Evolutionary conservation across 2,888 invertebrate genomes (phyloP).

Genomic region (Hirtodrosophila confusa): DNA sequence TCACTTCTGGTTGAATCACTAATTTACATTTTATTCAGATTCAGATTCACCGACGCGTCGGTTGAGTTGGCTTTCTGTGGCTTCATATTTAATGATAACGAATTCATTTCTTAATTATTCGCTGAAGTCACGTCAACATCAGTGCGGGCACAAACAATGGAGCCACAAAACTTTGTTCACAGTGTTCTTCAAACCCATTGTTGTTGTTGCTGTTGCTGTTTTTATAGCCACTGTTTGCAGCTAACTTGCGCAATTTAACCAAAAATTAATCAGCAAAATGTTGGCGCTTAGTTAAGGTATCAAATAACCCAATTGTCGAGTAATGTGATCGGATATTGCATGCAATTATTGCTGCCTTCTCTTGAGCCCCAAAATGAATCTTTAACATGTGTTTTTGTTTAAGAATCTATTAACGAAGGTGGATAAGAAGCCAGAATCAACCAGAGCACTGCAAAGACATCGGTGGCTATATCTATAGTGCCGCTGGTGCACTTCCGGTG

Average conservation of each 20-base stretch:
- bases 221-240: conserved; percentile 4
- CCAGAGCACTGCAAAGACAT: no score
- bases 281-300: conserved; percentile 43
- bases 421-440: no score
- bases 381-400: no score
- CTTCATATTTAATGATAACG: conserved; percentile 33
- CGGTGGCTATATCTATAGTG: no score
- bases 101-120: conserved; percentile 71
- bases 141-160: conserved; percentile 29
- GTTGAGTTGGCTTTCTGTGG: conserved; percentile 9
- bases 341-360: conserved; percentile 22
- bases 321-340: conserved; percentile 20
- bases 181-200: background rate
- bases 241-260: conserved; percentile 56
- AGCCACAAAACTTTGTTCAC: conserved; percentile 22
- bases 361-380: conserved; percentile 6
- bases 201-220: conserved; percentile 1
- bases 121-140: conserved; percentile 48
- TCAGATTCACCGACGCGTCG: conserved; percentile 23
- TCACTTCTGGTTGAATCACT: conserved; percentile 22
- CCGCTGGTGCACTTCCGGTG: no score
- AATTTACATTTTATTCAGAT: conserved; percentile 60
- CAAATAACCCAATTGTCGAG: conserved; percentile 40
- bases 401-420: no score
- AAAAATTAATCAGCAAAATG: conserved; percentile 70